These are phyloP conservation scores for Galerucella calmariensis DNA, from an alignment of 2,888 invertebrate species.

Conservation along the genomic window DNA sequence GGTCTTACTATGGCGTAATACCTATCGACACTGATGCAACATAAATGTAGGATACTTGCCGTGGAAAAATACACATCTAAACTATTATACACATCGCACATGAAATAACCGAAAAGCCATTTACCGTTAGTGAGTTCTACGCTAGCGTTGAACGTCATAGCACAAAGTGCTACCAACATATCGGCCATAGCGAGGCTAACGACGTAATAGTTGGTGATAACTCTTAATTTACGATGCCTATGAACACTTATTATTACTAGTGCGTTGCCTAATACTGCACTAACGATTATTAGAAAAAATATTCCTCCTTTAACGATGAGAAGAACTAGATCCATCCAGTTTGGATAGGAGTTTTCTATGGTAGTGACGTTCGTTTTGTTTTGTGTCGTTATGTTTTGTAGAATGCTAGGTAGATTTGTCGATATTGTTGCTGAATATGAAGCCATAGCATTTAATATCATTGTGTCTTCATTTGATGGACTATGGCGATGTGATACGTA, in stretches of 20 bases:
- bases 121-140: slow-evolving; percentile 81
- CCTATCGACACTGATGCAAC: slow-evolving; percentile 93
- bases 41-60: slow-evolving; percentile 91
- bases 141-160: slow-evolving; percentile 93
- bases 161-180: slow-evolving; percentile 89
- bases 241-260: slow-evolving; percentile 88
- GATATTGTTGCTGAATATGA: slow-evolving; percentile 62
- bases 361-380: slow-evolving; percentile 59
- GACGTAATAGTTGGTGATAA: slow-evolving; percentile 95
- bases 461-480: slow-evolving; percentile 50
- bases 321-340: slow-evolving; percentile 70
- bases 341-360: slow-evolving; percentile 60
- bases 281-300: slow-evolving; percentile 70
- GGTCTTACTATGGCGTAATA: slow-evolving; percentile 90
- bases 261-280: slow-evolving; percentile 91
- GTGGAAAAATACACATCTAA: slow-evolving; percentile 94
- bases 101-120: slow-evolving; percentile 90
- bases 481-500: slow-evolving; percentile 17
- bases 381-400: slow-evolving; percentile 53
- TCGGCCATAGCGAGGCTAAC: slow-evolving; percentile 95
- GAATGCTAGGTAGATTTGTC: slow-evolving; percentile 51
- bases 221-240: slow-evolving; percentile 82
- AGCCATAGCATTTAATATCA: slow-evolving; percentile 66
- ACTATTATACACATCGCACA: slow-evolving; percentile 96
- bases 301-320: slow-evolving; percentile 80